Conservation (phyloP, 2,113 vertebrate species). For the Microcebus lehilahytsara region DNA sequence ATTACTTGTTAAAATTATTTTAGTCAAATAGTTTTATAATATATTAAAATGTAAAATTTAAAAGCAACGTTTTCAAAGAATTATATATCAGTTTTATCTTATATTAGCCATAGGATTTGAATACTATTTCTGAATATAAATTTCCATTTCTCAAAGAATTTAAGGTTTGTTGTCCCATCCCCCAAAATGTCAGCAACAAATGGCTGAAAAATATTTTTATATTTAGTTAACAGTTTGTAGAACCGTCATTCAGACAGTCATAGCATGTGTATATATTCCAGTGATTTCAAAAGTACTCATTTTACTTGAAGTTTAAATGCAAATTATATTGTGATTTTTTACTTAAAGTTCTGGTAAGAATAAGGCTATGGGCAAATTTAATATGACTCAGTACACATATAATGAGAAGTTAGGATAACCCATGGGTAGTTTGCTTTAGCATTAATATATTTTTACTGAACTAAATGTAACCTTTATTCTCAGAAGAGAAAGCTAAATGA, state of each 20-base stretch:
- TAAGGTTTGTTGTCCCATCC: neutral
- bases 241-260: too few species aligned
- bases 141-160: neutral
- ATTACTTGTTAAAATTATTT: neutral
- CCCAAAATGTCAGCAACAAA: neutral
- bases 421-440: neutral
- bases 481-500: neutral
- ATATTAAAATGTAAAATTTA: neutral
- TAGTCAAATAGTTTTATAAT: neutral
- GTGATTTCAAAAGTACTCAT: neutral
- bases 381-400: neutral
- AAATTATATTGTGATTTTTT: neutral
- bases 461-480: neutral
- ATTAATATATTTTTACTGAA: neutral
- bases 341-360: conserved; percentile 28
- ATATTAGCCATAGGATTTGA: neutral
- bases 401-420: neutral
- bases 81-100: neutral
- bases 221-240: too few species aligned
- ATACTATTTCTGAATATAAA: neutral
- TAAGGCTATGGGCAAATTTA: neutral
- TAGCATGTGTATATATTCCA: too few species aligned
- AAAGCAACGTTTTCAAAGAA: neutral
- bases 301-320: neutral
- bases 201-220: neutral